These are phyloP conservation scores for Mizuhopecten yessoensis DNA, from an alignment of 1,140 invertebrate species.

Conservation along the genomic window DNA sequence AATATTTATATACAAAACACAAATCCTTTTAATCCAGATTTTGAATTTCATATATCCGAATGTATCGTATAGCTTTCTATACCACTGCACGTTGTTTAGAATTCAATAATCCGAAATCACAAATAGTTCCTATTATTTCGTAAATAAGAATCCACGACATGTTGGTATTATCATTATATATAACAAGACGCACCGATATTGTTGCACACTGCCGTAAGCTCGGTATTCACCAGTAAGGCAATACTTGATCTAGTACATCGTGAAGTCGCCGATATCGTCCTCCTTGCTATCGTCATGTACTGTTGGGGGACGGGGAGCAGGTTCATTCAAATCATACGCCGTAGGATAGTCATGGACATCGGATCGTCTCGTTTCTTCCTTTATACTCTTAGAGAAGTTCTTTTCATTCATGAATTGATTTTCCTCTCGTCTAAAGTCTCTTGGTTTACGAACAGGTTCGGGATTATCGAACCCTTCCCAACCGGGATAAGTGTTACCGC, in stretches of 20 bases:
- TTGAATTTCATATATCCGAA: too few relatives aligned
- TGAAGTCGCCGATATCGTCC: constrained; percentile 49
- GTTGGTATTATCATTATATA: too few relatives aligned
- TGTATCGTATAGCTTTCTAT: too few relatives aligned
- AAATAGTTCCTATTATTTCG: background rate
- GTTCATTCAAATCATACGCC: constrained; percentile 75
- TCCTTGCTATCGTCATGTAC: constrained; percentile 40
- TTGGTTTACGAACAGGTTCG: constrained; percentile 62
- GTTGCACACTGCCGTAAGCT: background rate
- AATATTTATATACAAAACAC: too few relatives aligned
- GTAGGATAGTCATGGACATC: constrained; percentile 66
- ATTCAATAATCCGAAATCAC: background rate
- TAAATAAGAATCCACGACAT: background rate
- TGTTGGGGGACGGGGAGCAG: background rate
- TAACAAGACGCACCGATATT: background rate
- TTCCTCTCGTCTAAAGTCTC: constrained; percentile 74
- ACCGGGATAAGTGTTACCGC: background rate
- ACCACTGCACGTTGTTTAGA: background rate
- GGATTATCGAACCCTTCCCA: constrained; percentile 58
- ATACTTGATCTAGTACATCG: constrained; percentile 47
- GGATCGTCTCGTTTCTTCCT: constrained; percentile 64
- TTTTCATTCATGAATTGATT: constrained; percentile 78
- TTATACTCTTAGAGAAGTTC: constrained; percentile 75
- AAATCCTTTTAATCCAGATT: too few relatives aligned
- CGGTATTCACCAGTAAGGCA: background rate